These are phyloP conservation scores for Pseudorectes ferrugineus DNA, from an alignment of 2,113 vertebrate genomes.

Conservation along the genomic window DNA sequence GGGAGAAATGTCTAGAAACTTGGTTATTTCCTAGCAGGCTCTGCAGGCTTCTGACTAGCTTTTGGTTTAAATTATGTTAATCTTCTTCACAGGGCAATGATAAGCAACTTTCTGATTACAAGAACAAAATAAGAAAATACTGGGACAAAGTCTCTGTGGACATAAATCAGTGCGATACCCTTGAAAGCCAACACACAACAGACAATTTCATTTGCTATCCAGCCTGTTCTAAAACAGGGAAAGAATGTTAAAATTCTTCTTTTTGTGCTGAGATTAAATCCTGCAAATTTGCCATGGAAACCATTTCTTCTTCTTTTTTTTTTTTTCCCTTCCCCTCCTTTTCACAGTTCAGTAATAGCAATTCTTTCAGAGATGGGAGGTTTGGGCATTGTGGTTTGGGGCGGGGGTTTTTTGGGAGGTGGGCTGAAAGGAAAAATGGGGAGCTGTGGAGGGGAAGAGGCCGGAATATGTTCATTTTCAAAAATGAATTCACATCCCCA, in stretches of 20 bases:
- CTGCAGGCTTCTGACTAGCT: neutral
- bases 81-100: slow-evolving; percentile 22
- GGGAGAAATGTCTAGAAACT: neutral
- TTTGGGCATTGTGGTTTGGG: neutral
- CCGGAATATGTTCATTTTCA: neutral
- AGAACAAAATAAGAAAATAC: slow-evolving; percentile 36
- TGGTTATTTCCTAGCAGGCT: neutral
- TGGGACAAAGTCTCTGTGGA: neutral
- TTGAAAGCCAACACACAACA: slow-evolving; percentile 33
- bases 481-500: neutral
- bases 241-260: slow-evolving; percentile 49
- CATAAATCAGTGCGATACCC: neutral
- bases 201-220: slow-evolving; percentile 1
- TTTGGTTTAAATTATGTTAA: slow-evolving; percentile 13
- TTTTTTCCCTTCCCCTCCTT: neutral
- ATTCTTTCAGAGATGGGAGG: neutral
- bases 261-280: slow-evolving; percentile 10
- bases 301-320: neutral
- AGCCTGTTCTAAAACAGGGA: neutral
- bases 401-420: neutral
- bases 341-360: neutral
- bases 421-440: neutral
- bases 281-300: slow-evolving; percentile 60
- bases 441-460: neutral
- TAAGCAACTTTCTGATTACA: slow-evolving; percentile 10